Conservation (phyloP, 2,888 invertebrate genomes). For the Spodoptera littoralis region DNA sequence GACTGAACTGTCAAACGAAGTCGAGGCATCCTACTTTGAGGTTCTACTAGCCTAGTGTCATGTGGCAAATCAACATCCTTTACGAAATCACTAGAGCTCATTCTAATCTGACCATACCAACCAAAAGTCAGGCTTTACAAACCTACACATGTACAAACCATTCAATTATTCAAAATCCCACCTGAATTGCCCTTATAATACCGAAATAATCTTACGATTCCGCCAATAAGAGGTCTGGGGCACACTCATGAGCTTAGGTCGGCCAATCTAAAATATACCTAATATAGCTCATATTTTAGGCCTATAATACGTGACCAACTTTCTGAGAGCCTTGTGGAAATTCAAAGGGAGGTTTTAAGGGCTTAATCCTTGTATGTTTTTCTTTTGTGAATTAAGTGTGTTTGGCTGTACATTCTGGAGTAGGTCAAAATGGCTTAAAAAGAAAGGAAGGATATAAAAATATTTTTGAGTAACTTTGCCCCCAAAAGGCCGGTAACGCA, state of each 20-base stretch:
- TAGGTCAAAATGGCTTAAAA: no score
- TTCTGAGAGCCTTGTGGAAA: conserved; percentile 20
- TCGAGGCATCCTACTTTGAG: no score
- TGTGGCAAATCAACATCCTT: no score
- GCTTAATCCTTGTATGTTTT: conserved; percentile 14
- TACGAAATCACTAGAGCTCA: no score
- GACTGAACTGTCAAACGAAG: neutral
- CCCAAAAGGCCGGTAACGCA: no score
- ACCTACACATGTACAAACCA: conserved; percentile 7
- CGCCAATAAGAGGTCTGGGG: conserved; percentile 35
- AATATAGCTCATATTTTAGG: conserved; percentile 48
- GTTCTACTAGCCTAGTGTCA: no score
- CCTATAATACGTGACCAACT: conserved; percentile 44
- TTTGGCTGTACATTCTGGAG: no score
- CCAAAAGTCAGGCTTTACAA: conserved; percentile 3
- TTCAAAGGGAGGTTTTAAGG: conserved; percentile 20
- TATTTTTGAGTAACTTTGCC: no score
- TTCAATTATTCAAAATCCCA: conserved; percentile 53
- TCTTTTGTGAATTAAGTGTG: conserved; percentile 19
- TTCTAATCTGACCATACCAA: neutral
- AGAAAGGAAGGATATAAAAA: no score
- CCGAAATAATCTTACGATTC: conserved; percentile 48
- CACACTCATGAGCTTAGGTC: conserved; percentile 21
- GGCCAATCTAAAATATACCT: conserved; percentile 28
- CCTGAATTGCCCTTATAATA: conserved; percentile 42